Conservation (phyloP, 2,797 vertebrate species). For the Carapus acus region DNA sequence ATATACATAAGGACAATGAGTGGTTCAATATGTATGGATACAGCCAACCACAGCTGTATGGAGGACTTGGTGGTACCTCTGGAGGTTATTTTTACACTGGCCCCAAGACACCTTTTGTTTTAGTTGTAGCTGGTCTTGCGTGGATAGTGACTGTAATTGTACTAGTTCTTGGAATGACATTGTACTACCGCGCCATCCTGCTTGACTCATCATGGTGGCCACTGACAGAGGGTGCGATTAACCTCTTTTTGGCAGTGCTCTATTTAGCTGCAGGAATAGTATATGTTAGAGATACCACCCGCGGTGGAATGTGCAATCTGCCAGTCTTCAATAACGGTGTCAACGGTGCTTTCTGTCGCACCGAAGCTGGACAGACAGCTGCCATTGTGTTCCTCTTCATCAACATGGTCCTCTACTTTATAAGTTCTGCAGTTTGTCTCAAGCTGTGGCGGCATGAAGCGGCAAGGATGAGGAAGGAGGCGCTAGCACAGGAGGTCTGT, state of each 20-base stretch:
- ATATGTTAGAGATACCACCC: conserved; percentile 86
- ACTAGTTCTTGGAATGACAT: conserved; percentile 86
- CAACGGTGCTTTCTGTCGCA: conserved; percentile 82
- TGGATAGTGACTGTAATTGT: conserved; percentile 87
- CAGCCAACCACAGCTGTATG: conserved; percentile 63
- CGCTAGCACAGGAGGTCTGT: conserved; percentile 75
- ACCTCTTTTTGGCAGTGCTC: conserved; percentile 77
- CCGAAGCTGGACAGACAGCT: conserved; percentile 88
- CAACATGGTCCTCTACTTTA: conserved; percentile 81
- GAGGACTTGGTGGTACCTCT: conserved; percentile 63
- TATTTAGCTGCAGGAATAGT: conserved; percentile 81
- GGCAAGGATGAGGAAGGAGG: conserved; percentile 76
- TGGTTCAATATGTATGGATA: conserved; percentile 86
- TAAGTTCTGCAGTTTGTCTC: conserved; percentile 78
- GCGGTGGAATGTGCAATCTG: conserved; percentile 87
- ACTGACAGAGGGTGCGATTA: conserved; percentile 84
- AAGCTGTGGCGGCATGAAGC: conserved; percentile 91
- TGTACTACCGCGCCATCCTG: conserved; percentile 92
- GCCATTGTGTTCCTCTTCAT: conserved; percentile 88
- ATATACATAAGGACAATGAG: conserved; percentile 86
- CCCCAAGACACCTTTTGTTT: conserved; percentile 86
- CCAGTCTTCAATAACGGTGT: conserved; percentile 81
- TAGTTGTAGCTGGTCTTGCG: conserved; percentile 82
- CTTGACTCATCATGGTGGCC: conserved; percentile 94
- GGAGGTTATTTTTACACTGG: conserved; percentile 75